phyloP scores from a whole-genome alignment of 2,113 vertebrate genomes.

The Mormyrus lacerda region DNA sequence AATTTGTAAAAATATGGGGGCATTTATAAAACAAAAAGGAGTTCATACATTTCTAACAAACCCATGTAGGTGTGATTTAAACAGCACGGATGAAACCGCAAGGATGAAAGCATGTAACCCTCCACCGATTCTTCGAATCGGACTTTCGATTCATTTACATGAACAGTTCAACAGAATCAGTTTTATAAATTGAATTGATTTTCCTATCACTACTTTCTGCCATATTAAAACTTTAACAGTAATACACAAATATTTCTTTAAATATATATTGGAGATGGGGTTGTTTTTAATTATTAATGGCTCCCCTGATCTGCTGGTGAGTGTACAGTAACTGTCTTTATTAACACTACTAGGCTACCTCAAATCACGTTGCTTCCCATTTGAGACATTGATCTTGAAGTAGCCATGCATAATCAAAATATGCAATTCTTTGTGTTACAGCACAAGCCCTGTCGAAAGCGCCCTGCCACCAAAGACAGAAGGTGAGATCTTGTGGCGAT shows the following conservation, averaged over 20 bases:
- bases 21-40: no score
- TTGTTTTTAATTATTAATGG: neutral
- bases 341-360: neutral
- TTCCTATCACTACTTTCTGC: no score
- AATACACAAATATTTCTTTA: neutral
- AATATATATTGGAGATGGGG: neutral
- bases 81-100: no score
- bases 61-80: no score
- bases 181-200: no score
- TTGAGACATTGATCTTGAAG: neutral
- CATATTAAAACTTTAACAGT: neutral
- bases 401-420: neutral
- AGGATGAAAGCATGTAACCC: no score
- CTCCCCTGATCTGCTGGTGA: neutral
- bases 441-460: conserved; percentile 49
- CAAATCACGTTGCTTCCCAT: neutral
- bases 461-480: conserved; percentile 58
- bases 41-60: no score
- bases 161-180: no score
- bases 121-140: no score
- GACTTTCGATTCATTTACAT: no score
- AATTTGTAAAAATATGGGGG: no score
- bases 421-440: conserved; percentile 21
- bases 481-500: conserved; percentile 35
- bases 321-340: conserved; percentile 25